These are phyloP conservation scores for Gymnarchus niloticus DNA, from an alignment of 2,113 vertebrate species.

Conservation along the genomic window DNA sequence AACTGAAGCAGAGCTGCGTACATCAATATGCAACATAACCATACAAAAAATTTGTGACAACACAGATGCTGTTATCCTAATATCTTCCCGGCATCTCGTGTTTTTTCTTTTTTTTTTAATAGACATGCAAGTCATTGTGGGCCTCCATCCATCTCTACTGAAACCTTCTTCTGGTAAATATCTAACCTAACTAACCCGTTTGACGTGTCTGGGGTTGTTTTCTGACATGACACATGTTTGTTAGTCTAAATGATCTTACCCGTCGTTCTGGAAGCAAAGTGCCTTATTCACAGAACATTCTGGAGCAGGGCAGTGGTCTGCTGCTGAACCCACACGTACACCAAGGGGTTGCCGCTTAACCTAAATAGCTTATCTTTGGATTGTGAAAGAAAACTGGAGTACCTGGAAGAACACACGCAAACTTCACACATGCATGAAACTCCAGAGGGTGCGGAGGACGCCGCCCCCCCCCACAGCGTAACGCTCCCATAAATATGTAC, in stretches of 20 bases:
- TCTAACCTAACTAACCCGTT: conserved; percentile 4
- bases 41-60: no score
- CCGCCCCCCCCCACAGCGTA: background rate
- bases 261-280: background rate
- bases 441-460: background rate
- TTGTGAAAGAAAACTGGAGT: background rate
- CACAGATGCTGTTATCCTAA: no score
- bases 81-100: no score
- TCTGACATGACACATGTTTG: background rate
- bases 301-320: background rate
- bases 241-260: background rate
- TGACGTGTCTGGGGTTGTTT: background rate
- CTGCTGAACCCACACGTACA: background rate
- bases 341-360: background rate
- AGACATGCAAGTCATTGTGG: background rate
- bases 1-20: background rate
- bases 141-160: background rate
- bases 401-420: background rate
- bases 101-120: background rate
- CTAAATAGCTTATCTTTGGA: conserved; percentile 5
- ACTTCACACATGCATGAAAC: background rate
- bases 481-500: background rate
- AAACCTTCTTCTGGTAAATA: background rate
- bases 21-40: background rate
- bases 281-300: background rate